Evolutionary conservation across 1,140 invertebrate species (phyloP).

Genomic region (Drosophila punjabiensis): DNA sequence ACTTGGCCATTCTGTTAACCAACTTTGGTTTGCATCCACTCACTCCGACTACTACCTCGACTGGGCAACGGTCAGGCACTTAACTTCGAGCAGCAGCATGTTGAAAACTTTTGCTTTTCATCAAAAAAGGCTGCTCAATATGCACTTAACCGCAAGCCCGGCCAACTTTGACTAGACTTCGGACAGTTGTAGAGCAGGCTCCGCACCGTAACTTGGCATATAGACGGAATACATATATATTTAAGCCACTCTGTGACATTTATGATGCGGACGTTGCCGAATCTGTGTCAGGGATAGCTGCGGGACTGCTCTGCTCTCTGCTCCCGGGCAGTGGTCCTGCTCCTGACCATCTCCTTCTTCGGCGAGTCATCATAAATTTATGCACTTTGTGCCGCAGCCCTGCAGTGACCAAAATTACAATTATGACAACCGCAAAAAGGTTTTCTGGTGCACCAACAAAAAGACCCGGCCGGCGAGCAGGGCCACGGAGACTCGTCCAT

Average conservation of each 20-base stretch:
- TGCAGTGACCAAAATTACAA: slow-evolving; percentile 83
- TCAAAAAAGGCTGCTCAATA: slow-evolving; percentile 59
- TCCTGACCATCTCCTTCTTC: slow-evolving; percentile 7
- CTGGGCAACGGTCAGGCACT: slow-evolving; percentile 49
- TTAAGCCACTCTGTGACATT: slow-evolving; percentile 60
- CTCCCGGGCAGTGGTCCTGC: background rate
- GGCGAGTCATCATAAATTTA: slow-evolving; percentile 75
- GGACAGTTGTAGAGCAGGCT: slow-evolving; percentile 60
- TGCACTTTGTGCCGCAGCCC: slow-evolving; percentile 67
- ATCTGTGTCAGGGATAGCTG: slow-evolving; percentile 64
- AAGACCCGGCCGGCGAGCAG: slow-evolving; percentile 32
- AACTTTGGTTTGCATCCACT: slow-evolving; percentile 28
- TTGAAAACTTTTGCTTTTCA: slow-evolving; percentile 75
- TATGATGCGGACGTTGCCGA: slow-evolving; percentile 57
- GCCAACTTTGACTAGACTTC: slow-evolving; percentile 43
- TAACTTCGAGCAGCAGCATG: slow-evolving; percentile 48
- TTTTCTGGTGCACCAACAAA: slow-evolving; percentile 80
- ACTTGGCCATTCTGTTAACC: slow-evolving; percentile 44
- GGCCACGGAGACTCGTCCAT: slow-evolving; percentile 51
- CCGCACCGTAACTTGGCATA: slow-evolving; percentile 42
- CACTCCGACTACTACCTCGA: background rate
- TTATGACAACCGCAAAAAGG: slow-evolving; percentile 83
- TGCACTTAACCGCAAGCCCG: slow-evolving; percentile 67
- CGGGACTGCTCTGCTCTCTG: slow-evolving; percentile 11
- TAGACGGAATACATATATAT: slow-evolving; percentile 39